phyloP scores from a whole-genome alignment of 2,888 invertebrate genomes.

The Octonoba sinensis region DNA sequence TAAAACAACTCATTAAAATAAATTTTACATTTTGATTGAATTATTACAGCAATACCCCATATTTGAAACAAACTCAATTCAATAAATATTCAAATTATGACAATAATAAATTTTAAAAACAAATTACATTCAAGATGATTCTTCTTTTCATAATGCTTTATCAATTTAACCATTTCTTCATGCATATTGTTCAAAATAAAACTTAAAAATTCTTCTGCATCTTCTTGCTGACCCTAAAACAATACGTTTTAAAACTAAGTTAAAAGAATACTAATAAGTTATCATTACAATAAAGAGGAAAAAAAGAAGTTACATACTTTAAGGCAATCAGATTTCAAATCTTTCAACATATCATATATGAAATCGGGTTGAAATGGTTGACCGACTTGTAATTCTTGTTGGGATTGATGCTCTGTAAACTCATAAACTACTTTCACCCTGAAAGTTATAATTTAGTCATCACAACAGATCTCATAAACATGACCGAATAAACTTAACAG shows the following conservation, averaged over 20 bases:
- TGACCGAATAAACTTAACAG: not conserved
- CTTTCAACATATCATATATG: conserved; percentile 86
- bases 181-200: conserved; percentile 93
- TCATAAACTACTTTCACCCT: conserved; percentile 85
- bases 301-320: conserved; percentile 25
- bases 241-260: not conserved
- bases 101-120: no score
- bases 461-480: not conserved
- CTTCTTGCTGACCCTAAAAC: conserved; percentile 85
- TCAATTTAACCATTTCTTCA: conserved; percentile 94
- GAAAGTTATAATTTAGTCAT: conserved; percentile 36
- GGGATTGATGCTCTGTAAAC: conserved; percentile 73
- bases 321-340: conserved; percentile 77
- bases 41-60: not conserved
- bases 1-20: no score
- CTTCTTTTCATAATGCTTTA: conserved; percentile 65
- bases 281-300: not conserved
- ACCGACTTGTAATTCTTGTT: conserved; percentile 74
- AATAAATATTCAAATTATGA: not conserved
- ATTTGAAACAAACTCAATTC: not conserved
- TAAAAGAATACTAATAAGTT: not conserved
- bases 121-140: conserved; percentile 28
- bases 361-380: conserved; percentile 91
- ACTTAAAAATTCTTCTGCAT: conserved; percentile 96
- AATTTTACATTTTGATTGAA: not conserved